Evolutionary conservation across 2,888 invertebrate species (phyloP), one percentile per base, ranked within the genome.

Genomic region (Electrophaes corylata): DNA sequence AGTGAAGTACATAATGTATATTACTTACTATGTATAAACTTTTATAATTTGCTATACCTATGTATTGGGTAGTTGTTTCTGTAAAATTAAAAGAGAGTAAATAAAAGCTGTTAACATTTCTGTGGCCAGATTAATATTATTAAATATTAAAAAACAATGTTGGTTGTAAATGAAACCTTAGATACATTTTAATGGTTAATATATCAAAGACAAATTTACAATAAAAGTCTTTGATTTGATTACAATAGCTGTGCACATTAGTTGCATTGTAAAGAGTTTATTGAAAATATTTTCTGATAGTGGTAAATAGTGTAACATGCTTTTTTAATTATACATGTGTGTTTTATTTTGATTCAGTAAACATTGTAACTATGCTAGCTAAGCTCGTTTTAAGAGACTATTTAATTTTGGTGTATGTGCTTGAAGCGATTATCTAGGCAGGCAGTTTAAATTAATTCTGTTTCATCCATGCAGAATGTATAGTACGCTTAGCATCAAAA

Each of bases 231-330:
- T 31, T 18, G 49, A 43, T 53, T 31, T 48, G 47, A 59, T 66
- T 66, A 67, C 83, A 84, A 86, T 86, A 85, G 84, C 82, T 84
- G 82, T 81, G 76, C 83, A 84, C 78, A 75, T 81, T 79, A 75
- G 76, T 78, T 68, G 70, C 78, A 72, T 77, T 76, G 71, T 73
- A 78, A 78, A 79, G 76, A 81, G 69, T 80, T 75, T 79, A 81
- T 78, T 82, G 72, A 75, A 81, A 81, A 79, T 81, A 82, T 82
- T 86, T 87, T 86, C 81, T 79, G 73, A 84, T 86, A 82, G 80
- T 84, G 81, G 76, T 84, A 83, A 79, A 84, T 86, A 88, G 83
- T 87, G 81, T 84, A 88, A 87, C 84, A 85, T 83, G 88, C 88
- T 87, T 88, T 85, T 85, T 83, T 77, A 85, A 59, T 83, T 84